Conservation (phyloP, 2,113 vertebrate genomes). For the Heliornis fulica region DNA sequence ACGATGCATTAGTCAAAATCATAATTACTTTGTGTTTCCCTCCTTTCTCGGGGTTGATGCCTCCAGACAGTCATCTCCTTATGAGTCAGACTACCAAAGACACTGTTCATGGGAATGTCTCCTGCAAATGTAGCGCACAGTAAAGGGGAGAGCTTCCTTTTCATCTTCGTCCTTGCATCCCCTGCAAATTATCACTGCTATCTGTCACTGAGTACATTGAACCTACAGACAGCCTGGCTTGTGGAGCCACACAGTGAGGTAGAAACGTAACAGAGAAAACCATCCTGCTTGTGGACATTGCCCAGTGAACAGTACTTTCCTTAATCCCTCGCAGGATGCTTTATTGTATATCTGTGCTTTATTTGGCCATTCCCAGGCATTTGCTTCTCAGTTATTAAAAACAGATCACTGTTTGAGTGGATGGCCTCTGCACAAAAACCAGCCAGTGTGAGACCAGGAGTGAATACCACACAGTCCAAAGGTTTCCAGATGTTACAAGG, state of each 20-base stretch:
- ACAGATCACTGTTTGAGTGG: neutral
- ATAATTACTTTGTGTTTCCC: neutral
- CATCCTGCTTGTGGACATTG: neutral
- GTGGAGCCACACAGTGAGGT: neutral
- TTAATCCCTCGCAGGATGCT: neutral
- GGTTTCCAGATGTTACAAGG: neutral
- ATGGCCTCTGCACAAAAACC: neutral
- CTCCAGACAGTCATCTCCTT: neutral
- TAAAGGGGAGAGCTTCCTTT: neutral
- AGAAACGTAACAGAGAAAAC: neutral
- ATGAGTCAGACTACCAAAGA: neutral
- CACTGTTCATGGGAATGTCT: neutral
- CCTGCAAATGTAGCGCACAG: neutral
- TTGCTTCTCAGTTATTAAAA: neutral
- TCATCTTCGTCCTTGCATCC: neutral
- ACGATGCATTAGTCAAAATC: neutral
- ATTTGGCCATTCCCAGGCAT: neutral
- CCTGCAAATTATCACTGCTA: neutral
- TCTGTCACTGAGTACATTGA: neutral
- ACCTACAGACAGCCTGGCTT: neutral
- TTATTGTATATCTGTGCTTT: neutral
- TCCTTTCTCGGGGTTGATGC: neutral
- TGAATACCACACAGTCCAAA: neutral
- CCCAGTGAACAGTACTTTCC: neutral
- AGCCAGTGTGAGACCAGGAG: neutral